Evolutionary conservation across 2,888 invertebrate species (phyloP), one percentile per base, ranked within the genome.

Genomic region (Ornithoptera priamus): DNA sequence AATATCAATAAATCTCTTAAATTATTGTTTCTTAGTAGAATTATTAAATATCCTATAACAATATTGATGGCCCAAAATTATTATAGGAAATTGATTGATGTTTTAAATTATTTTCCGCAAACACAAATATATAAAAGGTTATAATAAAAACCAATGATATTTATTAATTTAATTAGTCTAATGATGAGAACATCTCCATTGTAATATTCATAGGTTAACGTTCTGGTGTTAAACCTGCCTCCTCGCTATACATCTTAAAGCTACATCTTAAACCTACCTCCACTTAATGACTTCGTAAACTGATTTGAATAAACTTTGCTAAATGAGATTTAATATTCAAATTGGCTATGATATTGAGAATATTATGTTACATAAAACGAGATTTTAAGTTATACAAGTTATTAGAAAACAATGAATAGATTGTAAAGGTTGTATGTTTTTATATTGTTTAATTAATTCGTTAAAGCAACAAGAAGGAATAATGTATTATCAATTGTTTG

Each of bases 1-100:
- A 82, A 84, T 84, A 82, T 82, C 82, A 78, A 88, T 88, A 86
- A 85, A 86, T 86, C 85, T 73, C 71, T 72, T 73, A 75, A 30
- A 82, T 83, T 78, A 81, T 80, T 73, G 59, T 58, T 58, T 50
- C 15, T 65, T 18, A 15, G 46, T 65, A 24, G 42, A 20, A 61
- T 18, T 20, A 8, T 6, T 20, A 20, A 20, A 57, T 22, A 22
- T 22, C 22, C 22, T 22, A 22, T 22, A 22, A 22, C 22, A 22
- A 22, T 22, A 22, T 22, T 22, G 22, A 22, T 22, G 1, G 22
- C 22, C 22, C 18, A 57, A 20, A 20, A 20, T 57, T 20, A 8
- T 20, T 57, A 20, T 57, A 20, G 8, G n/a, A 53, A 18, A 53
- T 5, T 18, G 20, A 57, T 22, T 22, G 7, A 20, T 57, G n/a